Evolutionary conservation across 2,113 vertebrate genomes (phyloP).

Genomic region (Hippocampus barbouri): DNA sequence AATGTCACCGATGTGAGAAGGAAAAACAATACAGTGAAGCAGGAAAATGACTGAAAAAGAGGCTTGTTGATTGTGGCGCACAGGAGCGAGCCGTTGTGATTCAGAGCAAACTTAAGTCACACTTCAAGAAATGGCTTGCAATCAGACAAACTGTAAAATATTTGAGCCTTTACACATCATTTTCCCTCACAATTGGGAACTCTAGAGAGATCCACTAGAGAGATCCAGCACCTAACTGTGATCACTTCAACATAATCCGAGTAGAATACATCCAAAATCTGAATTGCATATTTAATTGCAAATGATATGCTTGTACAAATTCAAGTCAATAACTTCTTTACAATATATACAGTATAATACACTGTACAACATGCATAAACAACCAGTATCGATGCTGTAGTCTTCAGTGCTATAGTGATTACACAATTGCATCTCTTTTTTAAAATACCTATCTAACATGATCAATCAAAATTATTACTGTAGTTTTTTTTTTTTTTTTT

Average conservation of each 20-base stretch:
- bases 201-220: slow-evolving; percentile 27
- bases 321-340: slow-evolving; percentile 8
- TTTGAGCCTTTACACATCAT: slow-evolving; percentile 18
- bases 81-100: slow-evolving; percentile 58
- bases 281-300: slow-evolving; percentile 32
- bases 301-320: slow-evolving; percentile 6
- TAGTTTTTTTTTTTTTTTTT: neutral
- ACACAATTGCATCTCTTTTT: neutral
- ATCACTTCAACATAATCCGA: slow-evolving; percentile 13
- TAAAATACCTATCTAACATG: neutral
- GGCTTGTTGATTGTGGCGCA: slow-evolving; percentile 57
- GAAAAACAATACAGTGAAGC: slow-evolving; percentile 18
- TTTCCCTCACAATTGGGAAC: slow-evolving; percentile 19
- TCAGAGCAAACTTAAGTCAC: slow-evolving; percentile 50
- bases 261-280: slow-evolving; percentile 10
- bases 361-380: neutral
- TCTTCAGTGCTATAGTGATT: too few species aligned
- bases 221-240: slow-evolving; percentile 28
- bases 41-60: slow-evolving; percentile 59
- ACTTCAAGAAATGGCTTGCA: slow-evolving; percentile 53
- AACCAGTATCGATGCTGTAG: neutral
- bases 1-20: slow-evolving; percentile 2
- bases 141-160: slow-evolving; percentile 12
- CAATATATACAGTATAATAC: slow-evolving; percentile 53
- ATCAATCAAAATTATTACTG: neutral